A percentile compares a stretch with the other conserved stretches of the same genome.
Conservation (phyloP, 2,797 vertebrate genomes). For the Bucorvus abyssinicus region DNA sequence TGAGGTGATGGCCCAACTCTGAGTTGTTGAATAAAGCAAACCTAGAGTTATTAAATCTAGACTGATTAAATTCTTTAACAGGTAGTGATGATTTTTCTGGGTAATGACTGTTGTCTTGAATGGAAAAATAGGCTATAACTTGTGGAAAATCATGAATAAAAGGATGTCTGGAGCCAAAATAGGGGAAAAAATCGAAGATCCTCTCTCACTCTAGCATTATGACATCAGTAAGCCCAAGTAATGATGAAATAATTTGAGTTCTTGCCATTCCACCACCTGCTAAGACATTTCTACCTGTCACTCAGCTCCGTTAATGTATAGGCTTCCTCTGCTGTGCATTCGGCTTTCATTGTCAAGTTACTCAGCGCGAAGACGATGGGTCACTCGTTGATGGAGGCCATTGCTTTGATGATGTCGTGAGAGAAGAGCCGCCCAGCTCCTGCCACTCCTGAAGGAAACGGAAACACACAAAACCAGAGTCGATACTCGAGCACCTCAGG, state of each 20-base stretch:
- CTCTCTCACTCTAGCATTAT: too few relatives aligned
- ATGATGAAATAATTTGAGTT: accelerated
- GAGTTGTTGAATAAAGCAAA: too few relatives aligned
- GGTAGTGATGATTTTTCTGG: neutral
- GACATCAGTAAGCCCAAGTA: accelerated
- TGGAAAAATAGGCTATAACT: neutral
- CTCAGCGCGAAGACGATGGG: conserved; percentile 95
- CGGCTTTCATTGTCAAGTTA: conserved; percentile 91
- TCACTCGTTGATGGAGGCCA: conserved; percentile 87
- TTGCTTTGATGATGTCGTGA: conserved; percentile 84
- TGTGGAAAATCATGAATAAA: too few relatives aligned
- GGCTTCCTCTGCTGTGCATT: conserved; percentile 94
- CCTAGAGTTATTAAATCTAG: too few relatives aligned
- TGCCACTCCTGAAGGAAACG: conserved; percentile 82
- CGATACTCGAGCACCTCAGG: accelerated
- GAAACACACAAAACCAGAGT: accelerated
- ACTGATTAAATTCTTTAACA: too few relatives aligned
- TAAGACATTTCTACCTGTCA: accelerated
- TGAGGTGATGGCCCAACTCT: too few relatives aligned
- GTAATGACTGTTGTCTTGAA: neutral
- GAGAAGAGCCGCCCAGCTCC: conserved; percentile 92
- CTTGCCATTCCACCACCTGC: accelerated
- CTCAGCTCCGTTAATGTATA: conserved; percentile 88
- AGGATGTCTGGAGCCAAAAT: too few relatives aligned
- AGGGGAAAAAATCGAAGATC: too few relatives aligned